Evolutionary conservation across 37 sponge, comb jelly and placozoan species (phyloP), one percentile per base, ranked within the genome.

Genomic region (Corticium candelabrum): DNA sequence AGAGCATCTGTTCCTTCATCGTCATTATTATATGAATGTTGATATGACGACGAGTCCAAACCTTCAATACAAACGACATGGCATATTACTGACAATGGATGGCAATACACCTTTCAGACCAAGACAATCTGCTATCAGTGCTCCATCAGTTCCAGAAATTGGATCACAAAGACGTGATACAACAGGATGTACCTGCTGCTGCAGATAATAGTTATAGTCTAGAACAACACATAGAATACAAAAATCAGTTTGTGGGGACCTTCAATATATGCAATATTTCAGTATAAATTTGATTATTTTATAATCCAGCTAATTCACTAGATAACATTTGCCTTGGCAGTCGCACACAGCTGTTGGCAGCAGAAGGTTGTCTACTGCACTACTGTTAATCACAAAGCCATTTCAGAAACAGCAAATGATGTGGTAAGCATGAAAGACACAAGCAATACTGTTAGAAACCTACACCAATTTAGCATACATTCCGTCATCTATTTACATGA

Each of bases 161-260:
- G 96, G 93, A 37, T 85, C 90, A 81, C 96, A 96, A 0, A 96
- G 86, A 34, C 96, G 79, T 34, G 89, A 79, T 5, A 96, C 90
- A 29, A 96, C 96, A 41, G 93, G 90, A 69, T 96, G 96, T 3
- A 96, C 38, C 37, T 84, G 82, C 30, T 36, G 34, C 35, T 80
- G 77, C 3, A 77, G 29, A 77, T 76, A 77, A 41, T 38, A 21
- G 7, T 36, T 79, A 1, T 36, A 35, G 74, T 38, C 50, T 36
- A n/a, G n/a, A 80, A 80, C 84, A 86, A n/a, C 87, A 40, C 87
- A 87, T 72, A 86, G 87, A 2, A 94, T 89, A 77, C 90, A 94
- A 68, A 90, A 94, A 5, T 73, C 40, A 7, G 40, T 82, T 82
- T 94, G 91, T 80, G 43, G 3, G 39, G 69, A 50, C 43, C 69